Evolutionary conservation across 2,797 vertebrate species (phyloP), one percentile per base, ranked within the genome.

Genomic region (Notoglanidium macrostoma): DNA sequence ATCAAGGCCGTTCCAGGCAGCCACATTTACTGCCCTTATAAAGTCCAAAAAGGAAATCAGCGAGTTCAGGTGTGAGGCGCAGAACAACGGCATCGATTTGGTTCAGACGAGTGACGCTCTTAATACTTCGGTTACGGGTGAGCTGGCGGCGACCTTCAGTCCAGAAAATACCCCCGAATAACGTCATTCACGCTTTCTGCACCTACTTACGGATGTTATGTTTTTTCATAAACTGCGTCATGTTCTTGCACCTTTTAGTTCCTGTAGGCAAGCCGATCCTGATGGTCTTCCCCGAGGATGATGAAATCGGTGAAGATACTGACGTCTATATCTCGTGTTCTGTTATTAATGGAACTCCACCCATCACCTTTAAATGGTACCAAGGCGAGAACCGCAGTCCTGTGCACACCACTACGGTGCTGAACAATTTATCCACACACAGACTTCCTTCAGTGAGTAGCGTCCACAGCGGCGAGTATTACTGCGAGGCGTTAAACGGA

Each of bases 321-420:
- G 0, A 88, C 0, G 88, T 96, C n/a, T 8, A 1, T 79, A 90
- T 96, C n/a, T 87, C 95, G 15, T 96, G 96, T 85, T n/a, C 78
- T 0, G 80, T 93, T 0, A 0, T 1, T 5, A 61, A 32, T 0
- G 96, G 95, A 61, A 90, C 94, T 0, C 91, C 91, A 0, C 96
- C 96, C 0, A 44, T 96, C 91, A 96, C 88, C 65, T 96, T 95
- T 32, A 93, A 73, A 44, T 95, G 91, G 92, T 96, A 93, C 89
- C 89, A 84, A 0, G 15, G 0, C 0, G 92, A 88, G 8, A 10
- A 0, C 0, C 0, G 5, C 0, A 12, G 21, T 3, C 89, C 90
- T 0, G 59, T 96, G 51, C 0, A 61, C 49, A 86, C 29, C 44
- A 83, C 0, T 32, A 92, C 59, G 0, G 57, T 90, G 19, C 0